phyloP scores from a whole-genome alignment of 2,888 invertebrate species.

The Eristalis arbustorum region DNA sequence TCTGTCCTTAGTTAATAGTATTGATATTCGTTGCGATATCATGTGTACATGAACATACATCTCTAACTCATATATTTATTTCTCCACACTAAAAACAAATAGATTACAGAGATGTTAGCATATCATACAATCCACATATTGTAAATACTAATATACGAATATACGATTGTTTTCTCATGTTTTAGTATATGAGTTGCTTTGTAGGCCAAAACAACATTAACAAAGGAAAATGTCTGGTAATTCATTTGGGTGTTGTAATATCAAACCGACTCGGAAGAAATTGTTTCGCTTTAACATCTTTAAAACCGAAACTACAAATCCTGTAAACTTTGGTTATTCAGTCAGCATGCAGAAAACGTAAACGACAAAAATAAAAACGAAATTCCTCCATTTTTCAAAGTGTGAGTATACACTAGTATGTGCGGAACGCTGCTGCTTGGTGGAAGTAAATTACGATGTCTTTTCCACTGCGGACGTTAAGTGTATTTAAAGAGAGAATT shows the following conservation, averaged over 20 bases:
- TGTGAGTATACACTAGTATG: neutral
- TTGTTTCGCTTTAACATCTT: slow-evolving; percentile 35
- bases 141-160: neutral
- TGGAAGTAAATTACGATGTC: slow-evolving; percentile 38
- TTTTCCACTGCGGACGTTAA: slow-evolving; percentile 34
- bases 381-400: slow-evolving; percentile 18
- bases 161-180: neutral
- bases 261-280: slow-evolving; percentile 11
- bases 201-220: neutral
- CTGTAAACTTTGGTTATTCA: neutral
- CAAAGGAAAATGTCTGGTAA: slow-evolving; percentile 23
- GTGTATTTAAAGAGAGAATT: slow-evolving; percentile 36
- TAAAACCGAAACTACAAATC: slow-evolving; percentile 33
- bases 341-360: neutral
- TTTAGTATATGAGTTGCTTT: neutral
- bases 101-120: no score
- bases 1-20: no score
- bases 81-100: no score
- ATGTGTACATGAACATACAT: no score
- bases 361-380: neutral
- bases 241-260: slow-evolving; percentile 35
- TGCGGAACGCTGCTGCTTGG: neutral
- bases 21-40: no score
- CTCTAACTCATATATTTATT: no score
- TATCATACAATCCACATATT: neutral